Percentiles rank a stretch among this genome's conserved stretches.
Conservation (phyloP, 2,888 invertebrate genomes). For the Idaea biselata region DNA sequence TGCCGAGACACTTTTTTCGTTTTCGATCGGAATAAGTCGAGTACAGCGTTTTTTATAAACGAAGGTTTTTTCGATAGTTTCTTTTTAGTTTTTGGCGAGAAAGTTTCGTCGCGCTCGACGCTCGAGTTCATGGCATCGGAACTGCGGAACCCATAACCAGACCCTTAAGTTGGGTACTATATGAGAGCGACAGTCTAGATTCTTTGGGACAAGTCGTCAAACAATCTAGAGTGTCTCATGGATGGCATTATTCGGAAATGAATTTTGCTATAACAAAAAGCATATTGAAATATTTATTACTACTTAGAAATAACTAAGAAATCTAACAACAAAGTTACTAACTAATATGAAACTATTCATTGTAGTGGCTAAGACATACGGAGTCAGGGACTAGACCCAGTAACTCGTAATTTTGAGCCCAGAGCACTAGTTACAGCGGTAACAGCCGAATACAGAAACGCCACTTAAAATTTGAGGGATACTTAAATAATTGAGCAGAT, state of each 20-base stretch:
- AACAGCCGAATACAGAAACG: too few species aligned
- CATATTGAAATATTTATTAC: constrained; percentile 74
- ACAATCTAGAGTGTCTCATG: constrained; percentile 60
- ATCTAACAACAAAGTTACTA: background rate
- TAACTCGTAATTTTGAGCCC: too few species aligned
- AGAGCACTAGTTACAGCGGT: too few species aligned
- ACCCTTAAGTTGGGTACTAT: constrained; percentile 72
- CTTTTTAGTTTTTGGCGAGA: constrained; percentile 80
- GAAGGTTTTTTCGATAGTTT: constrained; percentile 80
- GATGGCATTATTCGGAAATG: constrained; percentile 57
- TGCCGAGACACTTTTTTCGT: constrained; percentile 77
- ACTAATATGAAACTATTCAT: background rate
- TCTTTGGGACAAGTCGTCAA: constrained; percentile 47
- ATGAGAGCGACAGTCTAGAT: constrained; percentile 58
- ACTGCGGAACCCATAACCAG: constrained; percentile 80
- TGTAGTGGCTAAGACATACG: background rate
- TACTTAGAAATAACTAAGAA: background rate
- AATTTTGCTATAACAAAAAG: constrained; percentile 70
- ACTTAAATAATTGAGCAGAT: too few species aligned
- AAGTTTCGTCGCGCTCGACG: constrained; percentile 74
- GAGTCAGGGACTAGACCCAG: too few species aligned
- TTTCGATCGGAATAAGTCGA: constrained; percentile 78
- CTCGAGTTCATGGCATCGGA: constrained; percentile 77
- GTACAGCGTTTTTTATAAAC: constrained; percentile 78
- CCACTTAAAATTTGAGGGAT: too few species aligned